These are phyloP conservation scores for Leucophenga varia DNA, from an alignment of 1,140 invertebrate species.

Conservation along the genomic window DNA sequence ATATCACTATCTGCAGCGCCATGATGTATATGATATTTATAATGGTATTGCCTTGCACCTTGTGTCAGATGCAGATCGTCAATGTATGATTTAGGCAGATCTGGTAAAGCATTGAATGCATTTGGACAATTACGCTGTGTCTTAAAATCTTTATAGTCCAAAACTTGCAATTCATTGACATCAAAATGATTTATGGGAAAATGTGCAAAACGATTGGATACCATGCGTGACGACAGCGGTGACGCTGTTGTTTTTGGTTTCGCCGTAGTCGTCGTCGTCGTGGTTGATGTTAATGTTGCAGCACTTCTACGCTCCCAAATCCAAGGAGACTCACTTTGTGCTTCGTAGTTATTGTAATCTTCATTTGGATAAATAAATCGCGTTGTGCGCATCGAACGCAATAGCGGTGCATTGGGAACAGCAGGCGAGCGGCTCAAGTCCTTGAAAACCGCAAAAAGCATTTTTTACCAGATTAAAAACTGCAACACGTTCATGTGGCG, in stretches of 20 bases:
- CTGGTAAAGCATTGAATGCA: neutral
- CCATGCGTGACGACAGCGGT: no score
- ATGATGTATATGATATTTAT: no score
- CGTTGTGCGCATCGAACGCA: conserved; percentile 16
- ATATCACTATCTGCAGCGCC: no score
- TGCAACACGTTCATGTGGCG: conserved; percentile 23
- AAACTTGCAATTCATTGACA: conserved; percentile 11
- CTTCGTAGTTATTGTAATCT: no score
- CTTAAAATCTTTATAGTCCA: conserved; percentile 30
- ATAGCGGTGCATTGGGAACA: conserved; percentile 22
- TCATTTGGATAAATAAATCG: conserved; percentile 21
- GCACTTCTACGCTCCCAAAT: conserved; percentile 32
- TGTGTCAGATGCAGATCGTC: no score
- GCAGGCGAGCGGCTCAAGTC: conserved; percentile 35
- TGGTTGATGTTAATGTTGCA: neutral
- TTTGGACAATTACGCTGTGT: conserved; percentile 34
- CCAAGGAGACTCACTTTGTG: conserved; percentile 18
- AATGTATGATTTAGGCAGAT: no score
- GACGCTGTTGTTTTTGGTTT: no score
- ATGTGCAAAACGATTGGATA: no score
- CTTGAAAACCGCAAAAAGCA: conserved; percentile 36
- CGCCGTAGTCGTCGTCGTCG: no score
- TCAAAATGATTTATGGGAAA: no score
- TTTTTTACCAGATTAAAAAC: conserved; percentile 28
- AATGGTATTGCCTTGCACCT: no score